Percentiles rank a stretch among this genome's conserved stretches.
Conservation (phyloP, 1,140 invertebrate species). For the Trichomalopsis sarcophagae region DNA sequence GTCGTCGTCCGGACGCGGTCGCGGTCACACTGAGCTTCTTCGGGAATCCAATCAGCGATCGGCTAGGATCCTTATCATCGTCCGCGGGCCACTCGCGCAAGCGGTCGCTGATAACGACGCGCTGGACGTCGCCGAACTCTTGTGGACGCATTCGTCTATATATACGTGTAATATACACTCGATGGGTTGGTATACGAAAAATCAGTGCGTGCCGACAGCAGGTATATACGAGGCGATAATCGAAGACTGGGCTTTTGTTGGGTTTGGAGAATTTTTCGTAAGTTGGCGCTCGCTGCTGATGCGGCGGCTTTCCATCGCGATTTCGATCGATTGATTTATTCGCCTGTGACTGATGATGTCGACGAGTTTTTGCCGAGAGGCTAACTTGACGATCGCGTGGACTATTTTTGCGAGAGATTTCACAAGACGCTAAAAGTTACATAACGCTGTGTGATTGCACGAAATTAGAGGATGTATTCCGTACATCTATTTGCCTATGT, state of each 20-base stretch:
- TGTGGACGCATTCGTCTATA: too few species aligned
- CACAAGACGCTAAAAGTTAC: too few species aligned
- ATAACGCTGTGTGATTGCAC: too few species aligned
- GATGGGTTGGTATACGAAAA: too few species aligned
- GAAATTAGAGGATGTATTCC: too few species aligned
- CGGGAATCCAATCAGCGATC: conserved; percentile 1
- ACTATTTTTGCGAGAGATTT: too few species aligned
- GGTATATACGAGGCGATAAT: neutral
- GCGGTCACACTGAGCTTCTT: conserved; percentile 17
- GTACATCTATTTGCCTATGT: neutral
- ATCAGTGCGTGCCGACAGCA: neutral
- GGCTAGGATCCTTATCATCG: conserved; percentile 16
- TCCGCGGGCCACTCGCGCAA: neutral
- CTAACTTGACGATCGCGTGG: too few species aligned
- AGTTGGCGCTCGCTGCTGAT: neutral
- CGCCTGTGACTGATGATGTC: too few species aligned
- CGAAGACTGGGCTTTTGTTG: neutral
- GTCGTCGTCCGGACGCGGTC: neutral
- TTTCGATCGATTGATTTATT: too few species aligned
- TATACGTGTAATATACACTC: neutral
- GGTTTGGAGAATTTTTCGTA: neutral
- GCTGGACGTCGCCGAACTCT: neutral
- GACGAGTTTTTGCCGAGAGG: too few species aligned
- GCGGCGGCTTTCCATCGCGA: too few species aligned
- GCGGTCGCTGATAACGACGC: neutral